Evolutionary conservation across 2,888 invertebrate genomes (phyloP), one percentile per base, ranked within the genome.

Genomic region (Dryocosmus kuriphilus): DNA sequence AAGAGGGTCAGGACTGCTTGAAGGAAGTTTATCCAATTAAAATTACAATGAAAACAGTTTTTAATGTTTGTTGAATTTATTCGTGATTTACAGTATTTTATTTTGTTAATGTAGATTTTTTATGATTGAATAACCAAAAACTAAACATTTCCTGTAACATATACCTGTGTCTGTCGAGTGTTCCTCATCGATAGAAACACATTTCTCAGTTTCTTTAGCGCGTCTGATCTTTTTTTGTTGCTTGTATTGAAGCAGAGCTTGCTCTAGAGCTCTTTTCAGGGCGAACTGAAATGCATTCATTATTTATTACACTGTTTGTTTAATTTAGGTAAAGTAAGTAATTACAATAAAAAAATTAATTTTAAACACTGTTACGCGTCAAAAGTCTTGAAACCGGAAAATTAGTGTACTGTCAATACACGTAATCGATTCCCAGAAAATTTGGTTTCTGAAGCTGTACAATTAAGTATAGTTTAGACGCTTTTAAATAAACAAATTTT

Each of bases 251-350:
- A 88, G 77, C 85, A 91, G 80, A 92, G 91, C 85, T 92, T 93
- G 84, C 87, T 92, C 71, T 92, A 92, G 76, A 92, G 94, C 89
- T 92, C 93, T 91, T 92, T 93, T 84, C 92, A 91, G 62, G 90
- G 93, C 84, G 91, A 92, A 80, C 93, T 91, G 77, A 75, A 83
- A 84, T 74, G 38, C 27, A 75, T 22, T 78, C 24, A 24, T 30
- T 46, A 46, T 46, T 46, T n/a, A 1, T 46, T 1, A 8, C 1
- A 35, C 11, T 35, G 11, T 9, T 35, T n/a, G n/a, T n/a, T n/a
- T n/a, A n/a, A n/a, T n/a, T n/a, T n/a, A n/a, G n/a, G n/a, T n/a
- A n/a, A n/a, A n/a, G n/a, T n/a, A n/a, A n/a, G n/a, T n/a, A n/a
- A n/a, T n/a, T n/a, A n/a, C n/a, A n/a, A n/a, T n/a, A n/a, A n/a